These are phyloP conservation scores for Phaonia tiefii DNA, from an alignment of 2,888 invertebrate genomes.

Conservation along the genomic window DNA sequence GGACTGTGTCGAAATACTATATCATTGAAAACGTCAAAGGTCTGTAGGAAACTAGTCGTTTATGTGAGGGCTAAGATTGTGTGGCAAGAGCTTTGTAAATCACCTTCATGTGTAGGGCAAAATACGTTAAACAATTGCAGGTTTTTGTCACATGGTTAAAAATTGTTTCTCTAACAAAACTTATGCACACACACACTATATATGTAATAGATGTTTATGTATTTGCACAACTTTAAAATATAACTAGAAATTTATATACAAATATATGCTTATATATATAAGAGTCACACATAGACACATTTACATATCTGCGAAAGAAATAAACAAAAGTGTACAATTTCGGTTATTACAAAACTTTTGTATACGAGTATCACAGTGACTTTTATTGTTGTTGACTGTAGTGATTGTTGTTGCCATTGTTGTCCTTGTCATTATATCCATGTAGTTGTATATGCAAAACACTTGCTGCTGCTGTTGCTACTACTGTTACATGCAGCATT, in stretches of 20 bases:
- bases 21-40: no score
- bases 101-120: no score
- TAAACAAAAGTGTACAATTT: constrained; percentile 34
- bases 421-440: background rate
- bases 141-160: constrained; percentile 32
- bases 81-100: no score
- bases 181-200: background rate
- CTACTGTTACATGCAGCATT: constrained; percentile 54
- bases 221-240: constrained; percentile 19
- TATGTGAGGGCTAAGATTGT: no score
- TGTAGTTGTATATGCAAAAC: constrained; percentile 30
- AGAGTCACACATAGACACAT: background rate
- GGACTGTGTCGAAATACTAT: no score
- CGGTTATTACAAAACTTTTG: constrained; percentile 47
- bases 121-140: background rate
- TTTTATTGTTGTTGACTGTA: constrained; percentile 27
- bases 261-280: background rate
- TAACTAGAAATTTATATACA: constrained; percentile 8
- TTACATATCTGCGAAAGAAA: constrained; percentile 19
- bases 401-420: constrained; percentile 27
- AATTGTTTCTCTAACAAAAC: constrained; percentile 30
- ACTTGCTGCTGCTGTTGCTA: constrained; percentile 31
- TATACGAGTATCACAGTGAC: constrained; percentile 28
- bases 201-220: background rate
- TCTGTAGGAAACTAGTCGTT: no score